Evolutionary conservation across 2,113 vertebrate genomes (phyloP).

Genomic region (Myotis brandtii): DNA sequence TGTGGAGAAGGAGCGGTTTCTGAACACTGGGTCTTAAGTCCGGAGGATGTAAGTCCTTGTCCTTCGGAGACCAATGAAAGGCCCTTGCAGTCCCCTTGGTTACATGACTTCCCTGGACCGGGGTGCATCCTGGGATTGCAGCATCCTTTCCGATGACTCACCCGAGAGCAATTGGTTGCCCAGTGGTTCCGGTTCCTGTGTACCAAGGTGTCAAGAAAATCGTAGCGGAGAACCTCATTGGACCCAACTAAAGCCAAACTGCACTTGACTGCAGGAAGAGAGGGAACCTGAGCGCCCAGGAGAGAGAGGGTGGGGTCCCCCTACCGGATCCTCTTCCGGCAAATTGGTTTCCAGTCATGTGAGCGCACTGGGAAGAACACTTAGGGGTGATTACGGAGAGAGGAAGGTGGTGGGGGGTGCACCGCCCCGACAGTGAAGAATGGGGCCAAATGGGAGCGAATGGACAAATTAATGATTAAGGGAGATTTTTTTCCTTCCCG

Average conservation of each 20-base stretch:
- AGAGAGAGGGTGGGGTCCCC: neutral
- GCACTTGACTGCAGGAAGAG: slow-evolving; percentile 44
- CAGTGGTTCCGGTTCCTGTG: neutral
- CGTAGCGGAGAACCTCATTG: neutral
- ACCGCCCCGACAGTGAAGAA: slow-evolving; percentile 92
- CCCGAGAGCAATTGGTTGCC: neutral
- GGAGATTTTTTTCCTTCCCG: slow-evolving; percentile 87
- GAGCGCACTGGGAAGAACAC: slow-evolving; percentile 80
- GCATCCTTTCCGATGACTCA: neutral
- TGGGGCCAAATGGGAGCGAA: slow-evolving; percentile 89
- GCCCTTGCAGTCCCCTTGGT: fast-evolving
- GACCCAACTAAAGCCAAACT: slow-evolving; percentile 71
- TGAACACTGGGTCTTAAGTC: neutral
- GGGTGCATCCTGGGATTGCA: neutral
- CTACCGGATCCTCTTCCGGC: slow-evolving; percentile 68
- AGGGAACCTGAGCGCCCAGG: neutral
- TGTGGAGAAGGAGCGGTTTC: neutral
- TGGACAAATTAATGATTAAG: slow-evolving; percentile 95
- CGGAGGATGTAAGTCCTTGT: neutral
- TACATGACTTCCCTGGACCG: fast-evolving
- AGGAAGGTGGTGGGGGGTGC: slow-evolving; percentile 77
- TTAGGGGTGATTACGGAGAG: slow-evolving; percentile 85
- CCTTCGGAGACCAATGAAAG: neutral
- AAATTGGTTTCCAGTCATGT: slow-evolving; percentile 83
- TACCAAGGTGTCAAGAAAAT: slow-evolving; percentile 21